Conservation (phyloP, 2,797 vertebrate species). For the Halcyon smyrnensis region DNA sequence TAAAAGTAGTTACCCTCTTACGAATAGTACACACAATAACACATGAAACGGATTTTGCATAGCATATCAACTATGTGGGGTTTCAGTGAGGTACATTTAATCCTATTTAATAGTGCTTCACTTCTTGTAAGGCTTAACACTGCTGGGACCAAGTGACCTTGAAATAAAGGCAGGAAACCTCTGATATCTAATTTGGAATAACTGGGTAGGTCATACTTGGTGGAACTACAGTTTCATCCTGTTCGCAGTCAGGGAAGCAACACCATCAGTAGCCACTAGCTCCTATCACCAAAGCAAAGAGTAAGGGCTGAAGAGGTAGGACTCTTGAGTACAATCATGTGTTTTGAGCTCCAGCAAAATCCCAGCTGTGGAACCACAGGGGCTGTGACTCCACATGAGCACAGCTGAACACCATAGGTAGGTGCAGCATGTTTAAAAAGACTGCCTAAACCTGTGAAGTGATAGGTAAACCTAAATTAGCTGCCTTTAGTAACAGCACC, state of each 20-base stretch:
- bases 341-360: not conserved
- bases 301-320: not conserved
- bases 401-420: not conserved
- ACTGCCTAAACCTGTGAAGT: not conserved
- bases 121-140: not conserved
- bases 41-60: not conserved
- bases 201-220: not conserved
- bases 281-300: not conserved
- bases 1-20: not conserved
- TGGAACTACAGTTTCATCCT: not conserved
- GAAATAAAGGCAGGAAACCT: not conserved
- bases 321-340: rapidly evolving
- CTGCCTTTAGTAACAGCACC: not conserved
- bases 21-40: not conserved
- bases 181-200: not conserved
- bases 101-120: not conserved
- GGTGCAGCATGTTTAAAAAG: not conserved
- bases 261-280: not conserved
- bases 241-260: not conserved
- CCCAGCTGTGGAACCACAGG: not conserved
- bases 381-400: not conserved
- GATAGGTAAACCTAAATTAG: not conserved
- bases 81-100: not conserved
- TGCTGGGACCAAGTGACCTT: not conserved
- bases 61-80: not conserved